Percentiles rank a stretch among this genome's conserved stretches.
These are phyloP conservation scores for Papilio glaucus DNA, from an alignment of 1,140 invertebrate genomes.

Conservation along the genomic window DNA sequence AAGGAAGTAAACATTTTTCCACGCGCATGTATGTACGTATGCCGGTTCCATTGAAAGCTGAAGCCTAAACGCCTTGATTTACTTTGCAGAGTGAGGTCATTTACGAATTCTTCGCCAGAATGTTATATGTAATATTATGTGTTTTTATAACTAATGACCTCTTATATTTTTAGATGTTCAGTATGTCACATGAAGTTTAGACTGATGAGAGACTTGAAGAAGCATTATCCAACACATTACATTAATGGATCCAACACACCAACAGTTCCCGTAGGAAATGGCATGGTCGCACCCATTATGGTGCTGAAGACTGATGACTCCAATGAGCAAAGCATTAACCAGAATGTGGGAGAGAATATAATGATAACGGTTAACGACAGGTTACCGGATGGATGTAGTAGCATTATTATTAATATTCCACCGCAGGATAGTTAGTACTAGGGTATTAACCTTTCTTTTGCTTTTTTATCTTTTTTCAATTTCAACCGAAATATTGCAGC, in stretches of 20 bases:
- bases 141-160: too few species aligned
- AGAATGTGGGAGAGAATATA: constrained; percentile 49
- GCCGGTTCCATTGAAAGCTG: too few species aligned
- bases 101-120: too few species aligned
- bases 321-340: constrained; percentile 36
- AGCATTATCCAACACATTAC: constrained; percentile 77
- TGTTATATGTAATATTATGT: too few species aligned
- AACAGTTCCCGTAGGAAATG: constrained; percentile 34
- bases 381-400: constrained; percentile 55
- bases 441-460: too few species aligned
- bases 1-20: too few species aligned
- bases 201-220: constrained; percentile 72
- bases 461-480: too few species aligned
- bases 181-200: constrained; percentile 73
- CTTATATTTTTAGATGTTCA: constrained; percentile 48
- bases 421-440: constrained; percentile 48
- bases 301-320: constrained; percentile 28
- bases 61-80: too few species aligned
- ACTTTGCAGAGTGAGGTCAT: too few species aligned
- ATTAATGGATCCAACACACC: constrained; percentile 45
- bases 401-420: constrained; percentile 64
- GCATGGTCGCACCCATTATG: constrained; percentile 28
- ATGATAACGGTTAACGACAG: constrained; percentile 63
- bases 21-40: too few species aligned
- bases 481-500: too few species aligned